Conservation (phyloP, 1,140 invertebrate species). For the Diachasmimorpha longicaudata region DNA sequence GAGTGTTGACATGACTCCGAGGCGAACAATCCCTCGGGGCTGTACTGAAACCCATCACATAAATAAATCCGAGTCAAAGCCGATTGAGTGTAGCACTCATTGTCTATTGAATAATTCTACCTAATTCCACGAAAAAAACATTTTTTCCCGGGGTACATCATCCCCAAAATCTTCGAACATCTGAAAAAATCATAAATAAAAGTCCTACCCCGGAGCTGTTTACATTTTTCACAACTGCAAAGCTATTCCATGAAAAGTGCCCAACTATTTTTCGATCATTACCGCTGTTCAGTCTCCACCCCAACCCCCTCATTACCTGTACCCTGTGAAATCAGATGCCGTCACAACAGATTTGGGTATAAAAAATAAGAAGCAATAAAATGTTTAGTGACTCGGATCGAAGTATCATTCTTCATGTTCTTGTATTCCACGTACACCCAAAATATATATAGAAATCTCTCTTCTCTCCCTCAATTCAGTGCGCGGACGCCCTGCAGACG, state of each 20-base stretch:
- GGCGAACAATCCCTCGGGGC: too few species aligned
- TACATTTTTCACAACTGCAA: too few species aligned
- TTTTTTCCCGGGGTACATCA: too few species aligned
- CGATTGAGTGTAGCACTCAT: too few species aligned
- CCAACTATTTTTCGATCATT: not conserved
- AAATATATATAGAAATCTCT: not conserved
- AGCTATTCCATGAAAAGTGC: not conserved
- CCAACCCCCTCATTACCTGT: not conserved
- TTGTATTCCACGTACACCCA: not conserved
- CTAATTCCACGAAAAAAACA: too few species aligned
- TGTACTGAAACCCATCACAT: too few species aligned
- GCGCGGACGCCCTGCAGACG: not conserved
- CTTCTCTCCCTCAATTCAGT: not conserved
- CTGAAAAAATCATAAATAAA: not conserved
- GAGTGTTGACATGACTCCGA: too few species aligned
- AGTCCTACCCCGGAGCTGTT: not conserved
- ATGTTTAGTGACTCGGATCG: not conserved
- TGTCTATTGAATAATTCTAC: too few species aligned
- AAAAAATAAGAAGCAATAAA: not conserved
- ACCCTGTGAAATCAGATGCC: not conserved
- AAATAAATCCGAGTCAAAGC: too few species aligned
- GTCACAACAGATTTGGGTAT: too few species aligned
- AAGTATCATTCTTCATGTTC: not conserved
- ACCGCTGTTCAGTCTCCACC: not conserved
- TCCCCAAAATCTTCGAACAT: not conserved